phyloP scores from a whole-genome alignment of 2,888 invertebrate species.

The Leptinotarsa peninsularis region DNA sequence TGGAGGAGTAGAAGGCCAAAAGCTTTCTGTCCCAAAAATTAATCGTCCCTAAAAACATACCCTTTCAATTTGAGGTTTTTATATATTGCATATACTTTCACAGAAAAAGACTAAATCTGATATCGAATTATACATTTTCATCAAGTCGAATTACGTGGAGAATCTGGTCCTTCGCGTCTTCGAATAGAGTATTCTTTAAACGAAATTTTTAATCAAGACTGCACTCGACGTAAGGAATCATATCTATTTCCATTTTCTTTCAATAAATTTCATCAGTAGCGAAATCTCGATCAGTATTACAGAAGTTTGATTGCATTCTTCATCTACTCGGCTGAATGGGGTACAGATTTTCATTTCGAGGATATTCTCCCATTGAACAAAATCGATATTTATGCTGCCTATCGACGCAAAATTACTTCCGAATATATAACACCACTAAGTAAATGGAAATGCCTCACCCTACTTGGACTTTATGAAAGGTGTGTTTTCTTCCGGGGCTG shows the following conservation, averaged over 20 bases:
- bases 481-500: conserved; percentile 9
- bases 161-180: too few relatives aligned
- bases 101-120: too few relatives aligned
- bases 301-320: background rate
- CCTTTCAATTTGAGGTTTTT: too few relatives aligned
- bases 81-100: too few relatives aligned
- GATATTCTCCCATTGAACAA: background rate
- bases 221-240: background rate
- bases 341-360: background rate
- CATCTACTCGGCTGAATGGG: background rate
- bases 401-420: conserved; percentile 3
- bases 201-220: conserved; percentile 5
- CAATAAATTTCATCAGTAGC: too few relatives aligned
- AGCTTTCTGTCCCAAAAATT: too few relatives aligned
- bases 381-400: background rate
- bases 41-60: too few relatives aligned
- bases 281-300: too few relatives aligned
- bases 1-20: too few relatives aligned
- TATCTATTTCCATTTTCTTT: too few relatives aligned
- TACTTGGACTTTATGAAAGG: background rate
- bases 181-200: background rate
- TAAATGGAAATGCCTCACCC: conserved; percentile 15
- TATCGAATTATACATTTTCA: too few relatives aligned
- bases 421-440: background rate
- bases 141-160: too few relatives aligned